Base-by-base conservation (phyloP, 1,140 invertebrate species). In the Listronotus oregonensis region DNA sequence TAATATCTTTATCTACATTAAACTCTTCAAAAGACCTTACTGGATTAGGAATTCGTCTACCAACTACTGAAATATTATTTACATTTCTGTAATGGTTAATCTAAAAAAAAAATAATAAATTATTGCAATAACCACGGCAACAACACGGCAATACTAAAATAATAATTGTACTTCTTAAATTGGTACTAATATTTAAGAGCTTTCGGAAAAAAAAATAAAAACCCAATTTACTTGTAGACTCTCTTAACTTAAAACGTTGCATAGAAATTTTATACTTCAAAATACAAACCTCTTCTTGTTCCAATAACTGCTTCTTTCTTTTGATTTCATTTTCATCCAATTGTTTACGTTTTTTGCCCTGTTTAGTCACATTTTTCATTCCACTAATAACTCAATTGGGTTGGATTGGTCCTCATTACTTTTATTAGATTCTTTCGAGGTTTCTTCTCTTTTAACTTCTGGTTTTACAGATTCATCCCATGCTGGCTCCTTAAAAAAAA, bases 41-140 rank as follows among this genome's bases (percentile, higher is more conserved):
- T 7, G 94, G 93, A 62, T 85, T 80, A 1, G 94, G 89, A 47
- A 95, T 77, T 74, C 90, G 87, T 58, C 85, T 84, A 0, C 95
- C 95, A 66, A 87, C 83, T 1, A 89, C 86, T 71, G 87, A 87
- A 51, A 97, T 95, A 40, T 86, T 85, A 77, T 93, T 80, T 56
- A 85, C 67, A 75, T 95, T 95, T 61, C 92, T 84, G 60, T 89
- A 85, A 42, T 84, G 84, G 71, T 90, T 92, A 44, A 77, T 40
- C 72, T 75, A 58, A 46, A 69, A 72, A 50, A 54, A 32, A 54
- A 66, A 18, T 11, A 37, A 32, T 21, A 52, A 10, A 37, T 49
- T 46, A 56, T 31, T 47, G 27, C n/a, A n/a, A n/a, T n/a, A n/a
- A n/a, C 8, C 32, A 54, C 32, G 44, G 63, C n/a, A 64, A 74